Evolutionary conservation across 2,888 invertebrate genomes (phyloP).

Genomic region (Tigriopus californicus): DNA sequence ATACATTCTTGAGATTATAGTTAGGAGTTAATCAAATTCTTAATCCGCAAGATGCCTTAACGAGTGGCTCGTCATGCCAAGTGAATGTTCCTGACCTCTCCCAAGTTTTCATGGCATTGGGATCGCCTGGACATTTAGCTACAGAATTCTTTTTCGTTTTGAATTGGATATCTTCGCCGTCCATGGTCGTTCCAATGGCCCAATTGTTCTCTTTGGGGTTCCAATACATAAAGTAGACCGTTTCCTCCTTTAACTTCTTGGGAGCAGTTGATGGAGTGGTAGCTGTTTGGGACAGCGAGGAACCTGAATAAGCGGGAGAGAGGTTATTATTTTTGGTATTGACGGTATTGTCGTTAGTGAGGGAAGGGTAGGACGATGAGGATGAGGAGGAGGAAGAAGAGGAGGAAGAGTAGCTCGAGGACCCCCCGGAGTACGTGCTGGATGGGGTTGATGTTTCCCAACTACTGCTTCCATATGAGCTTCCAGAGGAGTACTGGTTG

Average conservation of each 20-base stretch:
- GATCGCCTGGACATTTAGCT: conserved; percentile 13
- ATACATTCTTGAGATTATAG: too few species aligned
- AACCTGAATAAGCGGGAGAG: background rate
- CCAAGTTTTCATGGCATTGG: conserved; percentile 7
- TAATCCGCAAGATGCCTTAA: background rate
- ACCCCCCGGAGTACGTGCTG: background rate
- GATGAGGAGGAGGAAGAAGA: background rate
- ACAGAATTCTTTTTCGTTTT: background rate
- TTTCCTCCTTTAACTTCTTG: background rate
- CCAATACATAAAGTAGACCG: conserved; percentile 5
- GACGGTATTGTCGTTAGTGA: background rate
- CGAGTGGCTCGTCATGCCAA: conserved; percentile 4
- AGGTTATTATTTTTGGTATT: background rate
- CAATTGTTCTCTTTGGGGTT: background rate
- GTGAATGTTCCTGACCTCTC: background rate
- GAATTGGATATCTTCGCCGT: background rate
- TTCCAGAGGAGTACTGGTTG: too few species aligned
- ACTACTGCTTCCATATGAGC: too few species aligned
- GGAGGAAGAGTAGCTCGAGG: background rate
- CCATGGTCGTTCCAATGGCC: background rate
- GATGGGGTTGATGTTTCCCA: background rate
- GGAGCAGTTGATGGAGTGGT: background rate
- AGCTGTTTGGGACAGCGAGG: background rate
- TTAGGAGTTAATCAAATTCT: too few species aligned
- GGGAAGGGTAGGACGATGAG: background rate